Conservation (phyloP, 2,888 invertebrate genomes). For the Arge pagana region DNA sequence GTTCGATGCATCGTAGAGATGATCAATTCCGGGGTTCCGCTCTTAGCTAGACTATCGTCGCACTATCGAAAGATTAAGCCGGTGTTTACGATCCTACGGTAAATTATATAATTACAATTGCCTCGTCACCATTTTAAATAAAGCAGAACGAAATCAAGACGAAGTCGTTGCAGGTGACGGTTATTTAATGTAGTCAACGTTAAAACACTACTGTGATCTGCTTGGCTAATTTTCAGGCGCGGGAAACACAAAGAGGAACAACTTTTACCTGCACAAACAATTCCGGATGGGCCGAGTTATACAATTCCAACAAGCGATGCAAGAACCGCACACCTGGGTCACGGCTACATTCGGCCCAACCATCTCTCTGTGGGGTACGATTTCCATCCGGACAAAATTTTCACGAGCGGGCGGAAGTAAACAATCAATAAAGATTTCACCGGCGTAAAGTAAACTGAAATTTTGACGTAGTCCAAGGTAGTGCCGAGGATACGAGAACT, state of each 20-base stretch:
- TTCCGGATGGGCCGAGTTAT: constrained; percentile 29
- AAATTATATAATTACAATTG: too few relatives aligned
- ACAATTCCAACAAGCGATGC: constrained; percentile 38
- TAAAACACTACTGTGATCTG: not conserved
- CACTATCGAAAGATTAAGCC: too few relatives aligned
- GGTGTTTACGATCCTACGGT: too few relatives aligned
- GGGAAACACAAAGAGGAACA: not conserved
- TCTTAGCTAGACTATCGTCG: too few relatives aligned
- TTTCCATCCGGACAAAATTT: not conserved
- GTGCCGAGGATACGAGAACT: constrained; percentile 43
- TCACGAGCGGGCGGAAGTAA: not conserved
- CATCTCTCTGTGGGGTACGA: constrained; percentile 9
- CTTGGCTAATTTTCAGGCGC: not conserved
- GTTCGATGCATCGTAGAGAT: too few relatives aligned
- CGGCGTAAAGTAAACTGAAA: not conserved
- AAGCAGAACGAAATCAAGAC: too few relatives aligned
- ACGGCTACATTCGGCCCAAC: constrained; percentile 30
- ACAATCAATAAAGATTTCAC: not conserved
- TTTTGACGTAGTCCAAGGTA: constrained; percentile 38
- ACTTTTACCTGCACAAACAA: constrained; percentile 38
- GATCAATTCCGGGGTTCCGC: too few relatives aligned
- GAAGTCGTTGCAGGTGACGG: too few relatives aligned
- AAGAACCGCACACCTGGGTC: constrained; percentile 34
- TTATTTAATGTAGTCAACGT: not conserved
- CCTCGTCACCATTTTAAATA: too few relatives aligned